A percentile compares a stretch with the other conserved stretches of the same genome.
Conservation (phyloP, 2,888 invertebrate species). For the Lomographa bimaculata region DNA sequence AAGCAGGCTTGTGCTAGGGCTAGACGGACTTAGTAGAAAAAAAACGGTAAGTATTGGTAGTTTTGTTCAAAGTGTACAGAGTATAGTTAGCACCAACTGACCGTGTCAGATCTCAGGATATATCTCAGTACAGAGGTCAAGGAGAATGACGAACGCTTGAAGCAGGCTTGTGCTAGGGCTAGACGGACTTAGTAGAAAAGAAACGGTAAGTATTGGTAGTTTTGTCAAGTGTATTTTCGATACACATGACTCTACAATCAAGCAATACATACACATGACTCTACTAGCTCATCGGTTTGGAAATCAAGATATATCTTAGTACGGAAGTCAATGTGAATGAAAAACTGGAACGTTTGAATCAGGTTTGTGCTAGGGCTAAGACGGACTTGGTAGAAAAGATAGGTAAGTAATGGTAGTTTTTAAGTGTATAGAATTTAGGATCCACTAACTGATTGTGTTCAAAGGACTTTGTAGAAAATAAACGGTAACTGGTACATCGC, state of each 20-base stretch:
- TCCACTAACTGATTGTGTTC: conserved; percentile 85
- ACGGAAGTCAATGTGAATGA: conserved; percentile 84
- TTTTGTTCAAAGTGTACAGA: too few species aligned
- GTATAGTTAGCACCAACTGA: conserved; percentile 81
- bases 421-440: conserved; percentile 85
- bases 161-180: conserved; percentile 80
- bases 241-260: too few species aligned
- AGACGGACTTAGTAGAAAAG: conserved; percentile 79
- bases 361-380: conserved; percentile 67
- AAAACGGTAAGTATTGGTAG: conserved; percentile 63
- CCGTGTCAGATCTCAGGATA: conserved; percentile 92
- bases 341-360: conserved; percentile 84
- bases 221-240: too few species aligned
- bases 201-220: conserved; percentile 66
- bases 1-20: conserved; percentile 80
- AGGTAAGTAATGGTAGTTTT: conserved; percentile 49
- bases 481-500: too few species aligned
- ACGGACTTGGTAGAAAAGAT: conserved; percentile 80
- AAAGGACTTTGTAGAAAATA: conserved; percentile 81
- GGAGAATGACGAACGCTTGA: conserved; percentile 86
- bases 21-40: conserved; percentile 81
- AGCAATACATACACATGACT: too few species aligned
- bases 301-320: conserved; percentile 90
- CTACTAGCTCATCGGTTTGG: conserved; percentile 89
- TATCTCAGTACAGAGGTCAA: conserved; percentile 85